phyloP scores from a whole-genome alignment of 2,797 vertebrate species.

The Peromyscus attwateri region DNA sequence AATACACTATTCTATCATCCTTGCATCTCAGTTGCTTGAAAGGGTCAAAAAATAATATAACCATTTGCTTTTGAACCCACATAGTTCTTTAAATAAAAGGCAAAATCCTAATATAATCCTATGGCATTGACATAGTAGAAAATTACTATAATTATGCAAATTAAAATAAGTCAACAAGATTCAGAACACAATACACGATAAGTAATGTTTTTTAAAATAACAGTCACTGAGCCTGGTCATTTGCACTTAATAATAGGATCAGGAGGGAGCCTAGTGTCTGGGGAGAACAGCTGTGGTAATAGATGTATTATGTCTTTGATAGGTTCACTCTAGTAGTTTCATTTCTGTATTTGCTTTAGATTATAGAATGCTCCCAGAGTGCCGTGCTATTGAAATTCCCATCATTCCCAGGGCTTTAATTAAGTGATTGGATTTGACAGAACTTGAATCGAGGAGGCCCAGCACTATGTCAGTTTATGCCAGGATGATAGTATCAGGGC shows the following conservation, averaged over 20 bases:
- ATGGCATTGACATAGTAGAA: conserved; percentile 83
- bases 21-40: conserved; percentile 47
- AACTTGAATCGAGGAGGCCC: conserved; percentile 80
- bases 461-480: conserved; percentile 74
- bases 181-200: conserved; percentile 86
- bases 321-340: conserved; percentile 85
- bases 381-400: conserved; percentile 85
- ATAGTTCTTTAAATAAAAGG: conserved; percentile 80
- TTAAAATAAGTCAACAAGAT: conserved; percentile 87
- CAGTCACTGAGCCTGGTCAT: conserved; percentile 88
- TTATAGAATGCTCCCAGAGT: conserved; percentile 81
- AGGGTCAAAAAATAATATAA: conserved; percentile 64
- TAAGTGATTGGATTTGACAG: conserved; percentile 83
- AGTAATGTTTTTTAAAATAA: conserved; percentile 88
- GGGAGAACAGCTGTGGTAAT: conserved; percentile 86
- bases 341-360: conserved; percentile 84
- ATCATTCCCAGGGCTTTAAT: conserved; percentile 87
- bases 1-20: neutral
- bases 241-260: conserved; percentile 88
- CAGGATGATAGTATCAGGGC: conserved; percentile 77
- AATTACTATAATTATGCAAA: conserved; percentile 89
- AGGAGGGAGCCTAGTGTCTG: conserved; percentile 85
- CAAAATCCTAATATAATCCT: conserved; percentile 82
- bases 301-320: conserved; percentile 85
- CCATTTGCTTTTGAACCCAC: conserved; percentile 72